Conservation (phyloP, 2,888 invertebrate species). For the Sarcophaga rosellei region DNA sequence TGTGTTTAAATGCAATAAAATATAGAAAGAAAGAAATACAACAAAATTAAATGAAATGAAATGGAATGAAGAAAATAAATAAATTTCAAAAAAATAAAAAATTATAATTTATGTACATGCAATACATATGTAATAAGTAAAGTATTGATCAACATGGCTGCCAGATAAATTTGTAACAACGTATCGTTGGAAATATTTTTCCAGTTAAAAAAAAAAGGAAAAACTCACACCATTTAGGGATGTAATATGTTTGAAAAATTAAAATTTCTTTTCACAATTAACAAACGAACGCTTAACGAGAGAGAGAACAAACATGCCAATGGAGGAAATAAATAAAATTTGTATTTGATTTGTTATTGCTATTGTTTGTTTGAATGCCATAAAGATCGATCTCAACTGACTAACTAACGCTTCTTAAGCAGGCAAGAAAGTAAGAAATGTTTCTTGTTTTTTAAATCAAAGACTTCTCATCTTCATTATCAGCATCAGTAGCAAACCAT, state of each 20-base stretch:
- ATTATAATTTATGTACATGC: not conserved
- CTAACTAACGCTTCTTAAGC: too few relatives aligned
- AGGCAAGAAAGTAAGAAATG: too few relatives aligned
- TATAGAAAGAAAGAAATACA: conserved; percentile 19
- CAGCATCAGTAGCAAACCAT: not conserved
- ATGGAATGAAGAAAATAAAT: too few relatives aligned
- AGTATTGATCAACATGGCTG: conserved; percentile 51
- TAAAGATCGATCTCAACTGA: too few relatives aligned
- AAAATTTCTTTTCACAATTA: not conserved
- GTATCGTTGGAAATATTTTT: not conserved
- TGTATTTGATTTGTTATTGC: not conserved
- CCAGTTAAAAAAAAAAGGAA: not conserved
- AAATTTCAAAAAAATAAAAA: not conserved
- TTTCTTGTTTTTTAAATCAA: not conserved
- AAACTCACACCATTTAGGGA: not conserved
- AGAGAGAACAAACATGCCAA: not conserved
- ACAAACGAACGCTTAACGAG: not conserved
- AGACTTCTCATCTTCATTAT: not conserved
- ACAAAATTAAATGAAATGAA: too few relatives aligned
- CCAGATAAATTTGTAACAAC: conserved; percentile 6
- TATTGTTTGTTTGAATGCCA: too few relatives aligned
- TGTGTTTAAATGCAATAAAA: conserved; percentile 8
- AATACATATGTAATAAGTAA: too few relatives aligned
- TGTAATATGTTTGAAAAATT: not conserved
- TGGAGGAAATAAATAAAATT: not conserved